phyloP scores from a whole-genome alignment of 2,113 vertebrate species.

The Gobio gobio region DNA sequence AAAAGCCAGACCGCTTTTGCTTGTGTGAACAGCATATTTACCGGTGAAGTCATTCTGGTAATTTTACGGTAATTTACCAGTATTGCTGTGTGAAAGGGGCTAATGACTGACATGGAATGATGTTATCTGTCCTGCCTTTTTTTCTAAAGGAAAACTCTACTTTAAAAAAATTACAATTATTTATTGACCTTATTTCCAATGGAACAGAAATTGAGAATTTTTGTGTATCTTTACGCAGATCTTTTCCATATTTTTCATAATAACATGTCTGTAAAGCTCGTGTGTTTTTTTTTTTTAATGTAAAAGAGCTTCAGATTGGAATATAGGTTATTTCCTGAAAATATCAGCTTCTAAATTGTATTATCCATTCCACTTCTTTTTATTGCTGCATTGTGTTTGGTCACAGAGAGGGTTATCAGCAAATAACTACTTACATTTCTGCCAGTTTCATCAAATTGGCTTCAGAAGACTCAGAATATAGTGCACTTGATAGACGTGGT shows the following conservation, averaged over 20 bases:
- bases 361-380: too few relatives aligned
- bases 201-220: not conserved
- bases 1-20: too few relatives aligned
- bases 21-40: too few relatives aligned
- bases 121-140: not conserved
- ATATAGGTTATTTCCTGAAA: not conserved
- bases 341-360: too few relatives aligned
- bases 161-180: not conserved
- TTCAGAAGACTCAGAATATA: not conserved
- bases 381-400: not conserved
- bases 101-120: not conserved
- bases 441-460: not conserved
- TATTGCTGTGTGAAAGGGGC: too few relatives aligned
- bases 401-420: not conserved
- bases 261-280: not conserved
- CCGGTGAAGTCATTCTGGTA: too few relatives aligned
- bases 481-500: not conserved
- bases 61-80: too few relatives aligned
- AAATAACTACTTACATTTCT: not conserved
- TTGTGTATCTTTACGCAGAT: not conserved
- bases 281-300: too few relatives aligned
- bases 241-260: too few relatives aligned
- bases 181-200: not conserved
- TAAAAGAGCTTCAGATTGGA: not conserved
- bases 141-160: not conserved